A percentile compares a stretch with the other conserved stretches of the same genome.
These are phyloP conservation scores for Chionomys nivalis DNA, from an alignment of 2,113 vertebrate genomes.

Conservation along the genomic window DNA sequence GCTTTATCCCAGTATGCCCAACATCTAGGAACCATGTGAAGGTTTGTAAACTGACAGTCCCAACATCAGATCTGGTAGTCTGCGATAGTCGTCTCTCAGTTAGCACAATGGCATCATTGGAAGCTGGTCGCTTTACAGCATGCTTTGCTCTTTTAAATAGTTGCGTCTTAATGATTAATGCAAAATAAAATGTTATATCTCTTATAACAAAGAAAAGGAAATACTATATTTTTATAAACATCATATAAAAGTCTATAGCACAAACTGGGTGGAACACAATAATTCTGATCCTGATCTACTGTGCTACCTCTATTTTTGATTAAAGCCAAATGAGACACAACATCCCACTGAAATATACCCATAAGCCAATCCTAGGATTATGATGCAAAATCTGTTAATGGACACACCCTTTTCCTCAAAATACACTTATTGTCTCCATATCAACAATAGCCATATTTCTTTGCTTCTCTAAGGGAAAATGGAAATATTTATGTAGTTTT, in stretches of 20 bases:
- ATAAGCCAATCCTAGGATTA: neutral
- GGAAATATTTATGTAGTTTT: neutral
- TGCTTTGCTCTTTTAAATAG: neutral
- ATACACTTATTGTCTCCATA: neutral
- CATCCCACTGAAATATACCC: neutral
- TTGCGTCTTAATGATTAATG: neutral
- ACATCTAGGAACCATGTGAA: neutral
- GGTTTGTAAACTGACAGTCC: neutral
- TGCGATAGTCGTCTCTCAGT: neutral
- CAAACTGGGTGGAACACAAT: neutral
- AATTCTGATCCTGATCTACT: neutral
- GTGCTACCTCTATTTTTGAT: neutral
- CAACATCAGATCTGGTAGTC: too few species aligned
- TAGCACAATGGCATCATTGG: neutral
- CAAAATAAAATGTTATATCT: neutral
- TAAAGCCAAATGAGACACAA: neutral
- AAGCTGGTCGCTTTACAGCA: rapidly evolving
- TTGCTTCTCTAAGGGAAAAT: neutral
- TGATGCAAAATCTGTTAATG: neutral
- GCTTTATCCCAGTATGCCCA: neutral
- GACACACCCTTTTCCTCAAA: neutral
- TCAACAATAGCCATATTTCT: neutral
- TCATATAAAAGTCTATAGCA: neutral
- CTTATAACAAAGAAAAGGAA: neutral
- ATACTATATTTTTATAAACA: neutral